Evolutionary conservation across 1,140 invertebrate species (phyloP).

Genomic region (Galleria mellonella): DNA sequence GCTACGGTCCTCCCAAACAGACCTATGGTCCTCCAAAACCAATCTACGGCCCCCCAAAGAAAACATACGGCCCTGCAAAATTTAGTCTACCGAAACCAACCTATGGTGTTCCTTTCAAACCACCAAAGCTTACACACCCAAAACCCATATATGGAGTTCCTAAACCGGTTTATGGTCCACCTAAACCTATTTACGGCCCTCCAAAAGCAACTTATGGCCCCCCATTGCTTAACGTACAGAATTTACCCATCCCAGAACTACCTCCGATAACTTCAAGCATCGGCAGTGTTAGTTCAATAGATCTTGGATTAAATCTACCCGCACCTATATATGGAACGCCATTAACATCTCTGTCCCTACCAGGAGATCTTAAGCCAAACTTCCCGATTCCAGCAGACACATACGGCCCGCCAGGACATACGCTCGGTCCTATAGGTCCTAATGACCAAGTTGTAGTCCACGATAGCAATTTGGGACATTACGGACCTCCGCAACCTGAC

Average conservation of each 20-base stretch:
- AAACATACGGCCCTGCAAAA: constrained; percentile 67
- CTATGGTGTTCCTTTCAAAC: constrained; percentile 44
- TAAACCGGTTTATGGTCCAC: constrained; percentile 58
- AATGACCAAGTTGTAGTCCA: constrained; percentile 56
- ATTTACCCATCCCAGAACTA: constrained; percentile 10
- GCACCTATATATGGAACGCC: constrained; percentile 66
- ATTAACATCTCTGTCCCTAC: constrained; percentile 54
- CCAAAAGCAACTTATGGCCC: constrained; percentile 48
- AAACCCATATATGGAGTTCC: constrained; percentile 40
- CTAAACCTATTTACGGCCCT: constrained; percentile 70
- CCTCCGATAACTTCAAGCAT: constrained; percentile 6
- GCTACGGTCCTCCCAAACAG: constrained; percentile 49
- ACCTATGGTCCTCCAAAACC: constrained; percentile 64
- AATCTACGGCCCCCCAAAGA: constrained; percentile 43
- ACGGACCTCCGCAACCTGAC: constrained; percentile 74
- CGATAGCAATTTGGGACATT: constrained; percentile 53
- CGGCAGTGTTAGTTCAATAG: constrained; percentile 38
- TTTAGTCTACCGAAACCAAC: constrained; percentile 61
- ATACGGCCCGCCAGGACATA: constrained; percentile 64
- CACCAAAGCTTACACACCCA: constrained; percentile 56
- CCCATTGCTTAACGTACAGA: constrained; percentile 22
- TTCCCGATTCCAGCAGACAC: constrained; percentile 62
- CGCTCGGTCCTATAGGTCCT: constrained; percentile 46
- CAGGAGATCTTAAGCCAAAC: constrained; percentile 68
- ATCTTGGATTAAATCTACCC: constrained; percentile 58